Base-by-base conservation (phyloP, 2,797 vertebrate genomes). In the Ispidina lecontei region DNA sequence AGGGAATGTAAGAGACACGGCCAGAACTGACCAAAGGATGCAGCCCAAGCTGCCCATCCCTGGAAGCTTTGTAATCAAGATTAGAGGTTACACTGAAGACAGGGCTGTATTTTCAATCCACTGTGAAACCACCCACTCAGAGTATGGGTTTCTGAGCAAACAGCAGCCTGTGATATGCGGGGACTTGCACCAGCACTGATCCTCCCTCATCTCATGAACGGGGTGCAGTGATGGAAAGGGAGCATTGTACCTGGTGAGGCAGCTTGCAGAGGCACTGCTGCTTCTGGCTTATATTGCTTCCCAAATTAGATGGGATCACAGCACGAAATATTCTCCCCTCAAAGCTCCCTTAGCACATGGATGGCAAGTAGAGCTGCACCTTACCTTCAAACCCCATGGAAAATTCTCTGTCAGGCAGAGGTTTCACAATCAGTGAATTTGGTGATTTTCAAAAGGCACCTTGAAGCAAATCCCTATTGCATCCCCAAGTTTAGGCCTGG, bases 31-130 rank as follows among this genome's bases (percentile, higher is more conserved):
- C 85, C 85, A 71, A 91, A 82, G 83, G 85, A 78, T 88, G 63
- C 76, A 75, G 79, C 47, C 68, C 1, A 1, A 70, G 76, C 90
- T 89, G 71, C 71, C 73, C 13, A 5, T 52, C 35, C 46, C 80
- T 64, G 70, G 70, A 82, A 91, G 70, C 7, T 1, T 73, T 95
- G 91, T 91, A 90, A 92, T 92, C 80, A 88, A 84, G 78, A 88
- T 87, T 83, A 93, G 74, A 84, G 37, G 56, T 68, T 81, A 64
- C 25, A 3, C 2, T 39, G 77, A 71, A 58, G 68, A 65, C 0
- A 1, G 37, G 68, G 64, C 10, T 84, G 44, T 79, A 43, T 81
- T 90, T 93, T 79, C 64, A 55, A 39, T 56, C 68, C 60, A 51
- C 41, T 0, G 0, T 37, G 64, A 82, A 84, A 43, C 22, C 10